Percentiles rank a stretch among this genome's conserved stretches.
Conservation (phyloP, 2,888 invertebrate genomes). For the Ophion obscuratus region DNA sequence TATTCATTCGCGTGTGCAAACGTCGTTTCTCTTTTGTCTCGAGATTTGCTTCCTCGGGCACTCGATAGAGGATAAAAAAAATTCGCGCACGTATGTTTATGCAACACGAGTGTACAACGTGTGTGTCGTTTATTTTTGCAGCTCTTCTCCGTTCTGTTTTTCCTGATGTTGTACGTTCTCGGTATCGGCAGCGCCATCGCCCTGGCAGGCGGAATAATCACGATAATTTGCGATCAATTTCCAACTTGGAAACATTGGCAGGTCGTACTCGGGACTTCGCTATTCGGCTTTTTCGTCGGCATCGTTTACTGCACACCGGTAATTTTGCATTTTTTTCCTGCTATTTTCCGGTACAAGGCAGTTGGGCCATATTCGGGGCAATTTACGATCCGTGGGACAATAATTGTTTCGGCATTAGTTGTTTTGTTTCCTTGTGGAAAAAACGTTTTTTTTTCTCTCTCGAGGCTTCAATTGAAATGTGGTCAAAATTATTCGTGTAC, state of each 20-base stretch:
- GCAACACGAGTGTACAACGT: background rate
- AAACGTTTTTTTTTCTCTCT: no score
- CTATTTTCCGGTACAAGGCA: background rate
- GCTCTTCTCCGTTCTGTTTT: slow-evolving; percentile 85
- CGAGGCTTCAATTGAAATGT: no score
- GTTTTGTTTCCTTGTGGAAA: no score
- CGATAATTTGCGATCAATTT: slow-evolving; percentile 84
- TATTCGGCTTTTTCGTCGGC: slow-evolving; percentile 82
- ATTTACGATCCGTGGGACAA: background rate
- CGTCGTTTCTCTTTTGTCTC: background rate
- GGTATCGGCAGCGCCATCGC: slow-evolving; percentile 85
- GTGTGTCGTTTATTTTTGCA: slow-evolving; percentile 71
- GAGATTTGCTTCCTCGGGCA: background rate
- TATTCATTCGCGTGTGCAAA: background rate
- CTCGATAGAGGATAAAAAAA: background rate
- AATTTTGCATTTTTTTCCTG: slow-evolving; percentile 50
- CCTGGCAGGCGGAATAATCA: slow-evolving; percentile 83
- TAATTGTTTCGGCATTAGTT: no score
- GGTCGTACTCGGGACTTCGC: slow-evolving; percentile 80
- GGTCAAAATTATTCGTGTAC: no score
- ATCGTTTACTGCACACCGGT: slow-evolving; percentile 84
- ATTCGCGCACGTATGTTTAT: slow-evolving; percentile 8
- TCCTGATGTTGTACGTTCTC: slow-evolving; percentile 85
- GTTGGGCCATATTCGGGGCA: background rate
- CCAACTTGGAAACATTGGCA: slow-evolving; percentile 82